These are phyloP conservation scores for Grammomys surdaster DNA, from an alignment of 2,113 vertebrate genomes.

Conservation along the genomic window DNA sequence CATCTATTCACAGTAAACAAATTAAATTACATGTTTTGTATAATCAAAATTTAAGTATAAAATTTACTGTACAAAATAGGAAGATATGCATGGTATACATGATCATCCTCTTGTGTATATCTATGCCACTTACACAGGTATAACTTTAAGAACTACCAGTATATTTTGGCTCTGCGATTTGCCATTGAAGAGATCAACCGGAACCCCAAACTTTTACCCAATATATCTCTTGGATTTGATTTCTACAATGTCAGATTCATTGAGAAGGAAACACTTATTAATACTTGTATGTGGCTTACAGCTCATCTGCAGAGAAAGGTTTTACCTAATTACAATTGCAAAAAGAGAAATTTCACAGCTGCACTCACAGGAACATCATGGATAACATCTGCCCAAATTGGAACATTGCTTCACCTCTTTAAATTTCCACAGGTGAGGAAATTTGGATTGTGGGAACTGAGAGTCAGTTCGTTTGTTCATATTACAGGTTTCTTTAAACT, in stretches of 20 bases:
- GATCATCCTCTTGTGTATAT: background rate
- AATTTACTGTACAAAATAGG: background rate
- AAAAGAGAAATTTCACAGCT: too few species aligned
- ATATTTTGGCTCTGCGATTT: background rate
- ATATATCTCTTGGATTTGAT: background rate
- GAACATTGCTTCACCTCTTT: background rate
- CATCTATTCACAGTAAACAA: too few species aligned
- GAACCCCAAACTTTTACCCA: background rate
- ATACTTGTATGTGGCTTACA: too few species aligned
- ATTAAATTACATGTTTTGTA: too few species aligned
- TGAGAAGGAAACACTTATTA: background rate
- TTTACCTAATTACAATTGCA: too few species aligned
- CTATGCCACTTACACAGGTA: background rate
- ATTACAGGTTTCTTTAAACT: background rate
- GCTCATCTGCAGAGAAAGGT: too few species aligned
- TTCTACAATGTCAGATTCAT: background rate
- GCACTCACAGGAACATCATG: too few species aligned
- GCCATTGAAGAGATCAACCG: background rate
- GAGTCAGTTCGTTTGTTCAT: rapidly evolving
- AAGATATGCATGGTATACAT: background rate
- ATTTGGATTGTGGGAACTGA: background rate
- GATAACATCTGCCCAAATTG: background rate
- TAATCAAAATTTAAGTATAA: too few species aligned
- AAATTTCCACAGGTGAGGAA: background rate
- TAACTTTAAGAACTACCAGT: background rate